Base-by-base conservation (phyloP, 2,113 vertebrate species). In the Hystrix brachyura region DNA sequence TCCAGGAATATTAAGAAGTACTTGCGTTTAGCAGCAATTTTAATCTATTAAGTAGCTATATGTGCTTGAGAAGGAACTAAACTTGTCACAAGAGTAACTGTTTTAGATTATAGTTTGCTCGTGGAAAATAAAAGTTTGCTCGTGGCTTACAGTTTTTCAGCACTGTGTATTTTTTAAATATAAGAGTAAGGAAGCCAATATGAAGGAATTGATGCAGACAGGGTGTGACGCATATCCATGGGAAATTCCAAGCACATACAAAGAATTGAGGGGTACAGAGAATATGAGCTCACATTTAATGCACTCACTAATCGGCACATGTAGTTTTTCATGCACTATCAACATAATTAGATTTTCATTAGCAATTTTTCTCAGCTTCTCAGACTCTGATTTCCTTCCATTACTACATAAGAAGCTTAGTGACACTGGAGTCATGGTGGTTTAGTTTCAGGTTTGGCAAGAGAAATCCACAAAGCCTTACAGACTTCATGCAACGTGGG, bases 301-400 rank as follows among this genome's bases (percentile, higher is more conserved):
- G 34, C 48, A 59, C 15, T 84, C 2, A 2, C 0, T 21, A 94
- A 71, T 83, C 38, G 81, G 51, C 86, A 76, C 11, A 4, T 76
- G 60, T 1, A 32, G 19, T 34, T 91, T 91, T 93, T 85, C 87
- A 64, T 48, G 72, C 11, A 21, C 13, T 81, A 27, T 29, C 38
- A 53, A 72, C n/a, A 60, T 34, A 48, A 79, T 87, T 43, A 71
- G 48, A 83, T 74, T 95, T 87, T 94, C 48, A 94, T 94, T 27
- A 96, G 11, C 32, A 76, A 2, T 86, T 94, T 86, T 95, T 74
- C 62, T 86, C 9, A 89, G 53, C 51, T 86, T 89, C 87, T 67
- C 43, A 84, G 83, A 65, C 57, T 81, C 64, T 57, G 43, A 62
- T 57, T 80, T 86, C 67, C 27, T 57, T 43, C 18, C 59, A 13